Evolutionary conservation across 1,140 invertebrate species (phyloP).

Genomic region (Bursaphelenchus mucronatus): DNA sequence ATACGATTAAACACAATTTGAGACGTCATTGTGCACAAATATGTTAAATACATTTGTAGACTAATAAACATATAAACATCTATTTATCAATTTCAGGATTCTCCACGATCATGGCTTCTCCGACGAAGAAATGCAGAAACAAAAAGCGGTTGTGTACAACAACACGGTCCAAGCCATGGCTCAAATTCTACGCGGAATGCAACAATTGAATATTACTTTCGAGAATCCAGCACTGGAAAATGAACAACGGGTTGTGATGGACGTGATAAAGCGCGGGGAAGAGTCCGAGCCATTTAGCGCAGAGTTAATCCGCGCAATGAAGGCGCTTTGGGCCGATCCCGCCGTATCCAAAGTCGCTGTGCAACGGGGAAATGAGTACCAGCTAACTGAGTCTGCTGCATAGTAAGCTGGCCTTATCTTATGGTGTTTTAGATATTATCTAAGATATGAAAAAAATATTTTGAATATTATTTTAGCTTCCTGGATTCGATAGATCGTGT

Average conservation of each 20-base stretch:
- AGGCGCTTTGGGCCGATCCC: constrained; percentile 61
- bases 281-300: constrained; percentile 53
- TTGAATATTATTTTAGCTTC: constrained; percentile 46
- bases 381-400: constrained; percentile 64
- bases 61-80: background rate
- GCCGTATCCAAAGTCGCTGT: constrained; percentile 60
- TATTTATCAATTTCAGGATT: constrained; percentile 27
- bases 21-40: no score
- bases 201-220: constrained; percentile 41
- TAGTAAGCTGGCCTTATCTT: constrained; percentile 62
- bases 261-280: constrained; percentile 56
- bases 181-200: constrained; percentile 42
- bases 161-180: constrained; percentile 51
- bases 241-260: constrained; percentile 44
- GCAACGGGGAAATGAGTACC: constrained; percentile 63
- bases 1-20: no score
- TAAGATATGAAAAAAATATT: no score
- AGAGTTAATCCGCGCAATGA: constrained; percentile 46
- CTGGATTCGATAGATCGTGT: constrained; percentile 87
- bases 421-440: constrained; percentile 72
- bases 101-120: constrained; percentile 50
- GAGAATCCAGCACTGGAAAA: constrained; percentile 32
- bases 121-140: constrained; percentile 47
- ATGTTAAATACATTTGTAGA: no score
- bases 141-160: constrained; percentile 47